Evolutionary conservation across 2,113 vertebrate genomes (phyloP), one percentile per base, ranked within the genome.

Genomic region (Mandrillus leucophaeus): DNA sequence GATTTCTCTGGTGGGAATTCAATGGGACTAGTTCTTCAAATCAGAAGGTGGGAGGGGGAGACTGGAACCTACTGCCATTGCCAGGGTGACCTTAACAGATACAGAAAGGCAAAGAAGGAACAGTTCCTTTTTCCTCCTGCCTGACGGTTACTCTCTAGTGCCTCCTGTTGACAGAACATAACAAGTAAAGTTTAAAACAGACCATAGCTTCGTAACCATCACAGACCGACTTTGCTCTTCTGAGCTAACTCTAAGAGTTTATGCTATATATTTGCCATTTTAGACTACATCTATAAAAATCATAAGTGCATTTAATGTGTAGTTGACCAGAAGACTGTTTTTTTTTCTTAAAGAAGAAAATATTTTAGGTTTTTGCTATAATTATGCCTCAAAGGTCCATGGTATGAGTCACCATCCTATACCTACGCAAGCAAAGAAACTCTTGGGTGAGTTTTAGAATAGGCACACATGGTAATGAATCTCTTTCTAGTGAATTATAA

Each of bases 271-370:
- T 7, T 35, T 40, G 50, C 27, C 45, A 57, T 66, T 75, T 95
- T 79, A 55, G 27, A 12, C 20, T 52, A 18, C 32, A 23, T 43
- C 35, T 8, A 3, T 57, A 76, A 88, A 83, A 83, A 40, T 85
- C 16, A 3, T 32, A 89, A 93, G 40, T 30, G n/a, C 10, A 22
- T 64, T 1, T 45, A 64, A 87, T 45, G 7, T 17, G 76, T 12
- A 18, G 38, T 13, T 88, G 38, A 40, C 8, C 30, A 73, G 40
- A 91, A 38, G 11, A 40, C 16, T 43, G 23, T 50, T 20, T 7
- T 40, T 80, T 45, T 59, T 43, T 13, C 30, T 76, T 79, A 57
- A 75, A 88, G 38, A 90, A 83, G 18, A 82, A 87, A 70, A 35
- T 40, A 40, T 14, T 79, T 50, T n/a, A 82, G 5, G 2, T 11